Evolutionary conservation across 2,888 invertebrate species (phyloP).

Genomic region (Rotaria magnacalcarata): DNA sequence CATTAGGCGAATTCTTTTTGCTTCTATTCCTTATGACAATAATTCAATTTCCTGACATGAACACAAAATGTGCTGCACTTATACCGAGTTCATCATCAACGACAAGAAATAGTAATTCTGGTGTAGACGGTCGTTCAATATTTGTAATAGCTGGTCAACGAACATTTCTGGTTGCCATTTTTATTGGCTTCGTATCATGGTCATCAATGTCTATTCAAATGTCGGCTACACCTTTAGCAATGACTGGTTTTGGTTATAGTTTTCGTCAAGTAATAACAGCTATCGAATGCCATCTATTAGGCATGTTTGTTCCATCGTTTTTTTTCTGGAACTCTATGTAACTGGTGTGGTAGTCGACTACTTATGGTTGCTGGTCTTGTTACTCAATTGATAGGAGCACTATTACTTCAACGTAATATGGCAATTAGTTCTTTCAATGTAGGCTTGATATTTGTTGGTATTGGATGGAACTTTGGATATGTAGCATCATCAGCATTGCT

Average conservation of each 20-base stretch:
- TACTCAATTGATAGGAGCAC: background rate
- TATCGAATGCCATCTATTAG: conserved; percentile 3
- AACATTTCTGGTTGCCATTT: background rate
- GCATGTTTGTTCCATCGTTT: conserved; percentile 17
- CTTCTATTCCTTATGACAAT: background rate
- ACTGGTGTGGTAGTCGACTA: background rate
- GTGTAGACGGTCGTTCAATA: background rate
- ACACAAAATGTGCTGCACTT: background rate
- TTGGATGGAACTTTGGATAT: background rate
- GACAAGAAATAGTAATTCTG: background rate
- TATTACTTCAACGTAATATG: background rate
- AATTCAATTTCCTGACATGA: background rate
- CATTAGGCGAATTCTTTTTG: background rate
- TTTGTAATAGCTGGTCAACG: background rate
- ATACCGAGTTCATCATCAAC: background rate
- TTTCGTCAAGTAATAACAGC: background rate
- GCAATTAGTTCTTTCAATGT: background rate
- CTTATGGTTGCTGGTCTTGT: background rate
- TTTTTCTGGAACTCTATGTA: background rate
- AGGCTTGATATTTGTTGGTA: background rate
- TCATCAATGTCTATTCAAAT: background rate
- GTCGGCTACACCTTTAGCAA: conserved; percentile 20
- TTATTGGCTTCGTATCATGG: background rate
- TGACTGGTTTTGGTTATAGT: background rate
- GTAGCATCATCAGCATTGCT: background rate